A percentile compares a stretch with the other conserved stretches of the same genome.
phyloP scores from a whole-genome alignment of 2,888 invertebrate species.

The Microdon myrmicae region DNA sequence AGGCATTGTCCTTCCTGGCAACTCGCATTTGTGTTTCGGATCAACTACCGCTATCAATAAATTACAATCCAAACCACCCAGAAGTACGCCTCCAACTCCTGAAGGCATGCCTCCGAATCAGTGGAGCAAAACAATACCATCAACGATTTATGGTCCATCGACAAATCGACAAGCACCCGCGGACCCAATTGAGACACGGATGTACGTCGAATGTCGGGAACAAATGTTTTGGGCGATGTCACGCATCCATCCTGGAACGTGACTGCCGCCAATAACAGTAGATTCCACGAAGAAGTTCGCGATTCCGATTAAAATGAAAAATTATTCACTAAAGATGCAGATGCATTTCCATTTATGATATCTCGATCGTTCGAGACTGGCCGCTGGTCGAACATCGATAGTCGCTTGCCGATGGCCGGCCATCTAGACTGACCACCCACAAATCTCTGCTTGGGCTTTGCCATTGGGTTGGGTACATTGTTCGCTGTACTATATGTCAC shows the following conservation, averaged over 20 bases:
- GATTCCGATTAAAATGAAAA: constrained; percentile 10
- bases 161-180: no score
- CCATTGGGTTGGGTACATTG: constrained; percentile 33
- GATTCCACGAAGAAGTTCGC: not conserved
- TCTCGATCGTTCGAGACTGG: constrained; percentile 32
- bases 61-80: constrained; percentile 42
- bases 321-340: constrained; percentile 23
- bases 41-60: constrained; percentile 46
- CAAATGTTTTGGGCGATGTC: constrained; percentile 21
- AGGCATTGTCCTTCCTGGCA: no score
- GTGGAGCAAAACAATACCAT: no score
- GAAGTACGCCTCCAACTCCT: constrained; percentile 19
- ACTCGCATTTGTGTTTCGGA: no score
- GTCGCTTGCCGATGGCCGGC: no score
- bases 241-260: constrained; percentile 16
- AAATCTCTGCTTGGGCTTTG: constrained; percentile 24
- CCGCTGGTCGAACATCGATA: no score
- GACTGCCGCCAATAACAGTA: not conserved
- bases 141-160: no score
- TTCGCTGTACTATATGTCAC: constrained; percentile 32
- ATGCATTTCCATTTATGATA: constrained; percentile 43
- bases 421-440: no score
- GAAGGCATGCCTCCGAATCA: constrained; percentile 1
- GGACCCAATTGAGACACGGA: no score
- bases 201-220: no score